Evolutionary conservation across 2,113 vertebrate genomes (phyloP).

Genomic region (Boulengeromyrus knoepffleri): DNA sequence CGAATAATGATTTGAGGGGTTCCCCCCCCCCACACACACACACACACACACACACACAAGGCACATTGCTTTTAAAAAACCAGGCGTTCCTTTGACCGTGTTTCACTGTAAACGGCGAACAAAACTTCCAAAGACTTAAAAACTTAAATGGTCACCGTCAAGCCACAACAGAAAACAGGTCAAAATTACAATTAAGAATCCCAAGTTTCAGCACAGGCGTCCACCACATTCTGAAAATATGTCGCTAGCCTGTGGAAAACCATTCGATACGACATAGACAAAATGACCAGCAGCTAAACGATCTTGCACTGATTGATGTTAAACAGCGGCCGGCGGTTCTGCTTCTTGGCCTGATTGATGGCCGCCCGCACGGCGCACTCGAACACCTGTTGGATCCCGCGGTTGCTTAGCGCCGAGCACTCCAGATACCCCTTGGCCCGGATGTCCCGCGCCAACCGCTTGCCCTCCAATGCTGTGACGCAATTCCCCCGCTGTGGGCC

Average conservation of each 20-base stretch:
- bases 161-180: not conserved
- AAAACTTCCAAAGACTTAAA: not conserved
- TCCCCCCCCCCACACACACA: not conserved
- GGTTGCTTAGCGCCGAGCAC: conserved; percentile 85
- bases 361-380: conserved; percentile 83
- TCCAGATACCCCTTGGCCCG: conserved; percentile 88
- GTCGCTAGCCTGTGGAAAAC: not conserved
- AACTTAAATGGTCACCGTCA: not conserved
- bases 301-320: conserved; percentile 79
- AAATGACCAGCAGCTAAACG: conserved; percentile 56
- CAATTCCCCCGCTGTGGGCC: conserved; percentile 69
- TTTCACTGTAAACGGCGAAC: not conserved
- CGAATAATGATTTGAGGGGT: not conserved
- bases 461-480: conserved; percentile 67
- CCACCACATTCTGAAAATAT: not conserved
- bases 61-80: not conserved
- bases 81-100: not conserved
- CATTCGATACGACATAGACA: not conserved
- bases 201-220: not conserved
- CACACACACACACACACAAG: no score
- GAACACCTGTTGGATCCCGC: conserved; percentile 92
- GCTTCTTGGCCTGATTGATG: conserved; percentile 70
- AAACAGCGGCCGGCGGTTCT: conserved; percentile 70
- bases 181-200: not conserved
- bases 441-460: conserved; percentile 75